Evolutionary conservation across 2,113 vertebrate genomes (phyloP).

Genomic region (Hemibagrus wyckioides): DNA sequence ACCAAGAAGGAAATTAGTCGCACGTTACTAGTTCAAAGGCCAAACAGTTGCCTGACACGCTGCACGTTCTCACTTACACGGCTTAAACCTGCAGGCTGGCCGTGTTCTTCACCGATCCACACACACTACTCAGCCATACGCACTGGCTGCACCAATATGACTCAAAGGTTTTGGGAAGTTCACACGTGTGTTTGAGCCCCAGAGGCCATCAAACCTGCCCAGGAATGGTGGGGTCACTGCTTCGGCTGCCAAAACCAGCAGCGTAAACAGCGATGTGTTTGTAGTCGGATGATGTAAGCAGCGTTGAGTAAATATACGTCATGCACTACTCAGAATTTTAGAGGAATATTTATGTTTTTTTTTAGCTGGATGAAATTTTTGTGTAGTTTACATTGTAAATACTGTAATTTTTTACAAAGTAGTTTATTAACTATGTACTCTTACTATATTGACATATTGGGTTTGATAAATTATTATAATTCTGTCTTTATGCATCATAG

Average conservation of each 20-base stretch:
- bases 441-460: background rate
- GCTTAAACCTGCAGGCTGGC: background rate
- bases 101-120: background rate
- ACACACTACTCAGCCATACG: background rate
- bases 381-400: background rate
- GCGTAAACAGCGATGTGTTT: background rate
- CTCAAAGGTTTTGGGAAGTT: background rate
- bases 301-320: background rate
- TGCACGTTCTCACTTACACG: conserved; percentile 6
- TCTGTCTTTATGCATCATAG: background rate
- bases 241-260: background rate
- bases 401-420: background rate
- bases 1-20: background rate
- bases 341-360: background rate
- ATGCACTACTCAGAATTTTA: background rate
- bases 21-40: background rate
- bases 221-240: background rate
- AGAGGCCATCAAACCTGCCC: conserved; percentile 8
- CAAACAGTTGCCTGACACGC: conserved; percentile 1
- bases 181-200: conserved; percentile 5
- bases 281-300: background rate
- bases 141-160: background rate
- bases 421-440: background rate
- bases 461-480: background rate
- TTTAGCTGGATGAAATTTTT: background rate